Evolutionary conservation across 2,113 vertebrate species (phyloP).

Genomic region (Lophochroa leadbeateri): DNA sequence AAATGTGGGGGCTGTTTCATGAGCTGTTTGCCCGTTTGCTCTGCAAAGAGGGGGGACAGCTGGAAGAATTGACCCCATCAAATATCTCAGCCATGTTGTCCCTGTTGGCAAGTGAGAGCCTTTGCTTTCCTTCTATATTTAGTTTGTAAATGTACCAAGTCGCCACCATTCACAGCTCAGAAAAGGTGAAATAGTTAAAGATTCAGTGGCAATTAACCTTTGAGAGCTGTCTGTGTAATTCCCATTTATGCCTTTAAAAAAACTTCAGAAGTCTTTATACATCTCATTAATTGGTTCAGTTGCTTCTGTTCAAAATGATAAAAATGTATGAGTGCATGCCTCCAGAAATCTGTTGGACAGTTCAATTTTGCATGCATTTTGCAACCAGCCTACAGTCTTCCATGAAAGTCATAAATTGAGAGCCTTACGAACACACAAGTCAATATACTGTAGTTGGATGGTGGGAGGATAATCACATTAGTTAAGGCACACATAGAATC

Average conservation of each 20-base stretch:
- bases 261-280: neutral
- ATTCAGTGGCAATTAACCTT: slow-evolving; percentile 17
- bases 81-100: fast-evolving
- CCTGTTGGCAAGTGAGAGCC: neutral
- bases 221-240: neutral
- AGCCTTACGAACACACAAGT: neutral
- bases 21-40: neutral
- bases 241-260: neutral
- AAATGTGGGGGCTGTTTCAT: neutral
- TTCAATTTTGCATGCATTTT: neutral
- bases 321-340: neutral
- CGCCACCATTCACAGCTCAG: neutral
- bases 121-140: neutral
- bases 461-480: neutral
- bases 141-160: neutral
- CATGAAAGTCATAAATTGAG: neutral
- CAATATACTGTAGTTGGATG: neutral
- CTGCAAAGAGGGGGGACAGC: neutral
- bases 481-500: neutral
- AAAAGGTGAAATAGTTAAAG: neutral
- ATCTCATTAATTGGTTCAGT: neutral
- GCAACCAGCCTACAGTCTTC: neutral
- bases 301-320: neutral
- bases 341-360: neutral
- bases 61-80: neutral